Evolutionary conservation across 2,797 vertebrate genomes (phyloP), one percentile per base, ranked within the genome.

Genomic region (Schizopygopsis pylzovi): DNA sequence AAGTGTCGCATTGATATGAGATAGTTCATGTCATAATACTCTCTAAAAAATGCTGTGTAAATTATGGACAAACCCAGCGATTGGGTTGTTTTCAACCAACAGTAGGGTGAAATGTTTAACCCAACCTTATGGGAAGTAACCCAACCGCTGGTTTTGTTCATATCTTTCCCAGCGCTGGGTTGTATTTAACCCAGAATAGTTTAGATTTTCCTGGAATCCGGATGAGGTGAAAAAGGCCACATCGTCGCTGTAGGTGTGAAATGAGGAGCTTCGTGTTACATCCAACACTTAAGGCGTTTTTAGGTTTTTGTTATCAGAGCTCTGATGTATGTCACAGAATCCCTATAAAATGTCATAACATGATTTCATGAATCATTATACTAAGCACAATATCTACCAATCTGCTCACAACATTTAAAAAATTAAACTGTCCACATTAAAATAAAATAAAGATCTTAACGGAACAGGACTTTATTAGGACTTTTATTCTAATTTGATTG

Each of bases 181-280:
- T 33, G 33, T 33, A 33, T 33, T 33, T 33, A 33, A 33, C 33
- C 33, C 33, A 33, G 33, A 33, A 33, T 33, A 33, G 33, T 33
- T 33, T 33, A 33, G 33, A 33, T 33, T 33, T 33, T 33, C 33
- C 78, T 89, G 90, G 93, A 88, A 92, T 94, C 89, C 87, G 49
- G 77, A 89, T 92, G 86, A 93, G 92, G 91, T 85, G 75, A 82
- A 90, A 91, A 92, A 83, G 87, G 90, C 89, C 84, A 83, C 52
- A 33, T 78, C 75, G 82, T 82, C 73, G 88, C 56, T 88, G 56
- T 82, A 45, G 76, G 47, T 1, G 85, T 63, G 89, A 90, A 70
- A 72, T 77, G 47, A 63, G 8, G 20, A 54, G 37, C 73, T 33
- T 89, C 85, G 39, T 61, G 67, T 83, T 28, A 54, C 47, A 39